Conservation (phyloP, 2,113 vertebrate genomes). For the Asarcornis scutulata region DNA sequence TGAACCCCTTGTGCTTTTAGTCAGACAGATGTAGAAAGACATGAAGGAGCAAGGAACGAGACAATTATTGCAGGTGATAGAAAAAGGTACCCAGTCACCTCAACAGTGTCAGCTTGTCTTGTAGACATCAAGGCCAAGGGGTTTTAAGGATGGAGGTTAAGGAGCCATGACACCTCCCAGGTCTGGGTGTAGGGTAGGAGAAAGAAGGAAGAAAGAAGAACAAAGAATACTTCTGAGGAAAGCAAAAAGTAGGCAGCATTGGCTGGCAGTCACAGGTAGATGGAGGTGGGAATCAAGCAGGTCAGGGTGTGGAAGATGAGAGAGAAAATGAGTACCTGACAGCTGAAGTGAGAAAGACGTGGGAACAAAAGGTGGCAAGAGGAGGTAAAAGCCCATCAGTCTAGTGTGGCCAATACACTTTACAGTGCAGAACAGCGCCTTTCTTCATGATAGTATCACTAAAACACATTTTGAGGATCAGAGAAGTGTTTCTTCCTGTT, state of each 20-base stretch:
- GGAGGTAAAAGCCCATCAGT: not conserved
- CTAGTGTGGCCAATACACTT: not conserved
- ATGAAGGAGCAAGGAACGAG: not conserved
- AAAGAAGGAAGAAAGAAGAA: not conserved
- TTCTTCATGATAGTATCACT: not conserved
- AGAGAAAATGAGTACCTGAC: not conserved
- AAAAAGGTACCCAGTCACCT: not conserved
- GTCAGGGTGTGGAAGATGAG: not conserved
- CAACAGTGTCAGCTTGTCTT: not conserved
- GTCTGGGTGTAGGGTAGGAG: accelerated
- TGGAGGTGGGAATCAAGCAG: not conserved
- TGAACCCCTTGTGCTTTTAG: not conserved
- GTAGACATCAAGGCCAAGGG: not conserved
- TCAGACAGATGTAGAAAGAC: not conserved
- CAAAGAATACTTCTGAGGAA: not conserved
- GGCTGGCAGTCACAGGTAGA: not conserved
- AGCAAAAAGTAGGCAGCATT: not conserved
- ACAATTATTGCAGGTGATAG: not conserved
- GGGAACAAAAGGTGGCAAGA: not conserved
- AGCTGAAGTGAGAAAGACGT: not conserved
- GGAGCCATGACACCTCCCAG: not conserved
- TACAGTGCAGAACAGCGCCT: not conserved
- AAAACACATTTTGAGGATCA: not conserved
- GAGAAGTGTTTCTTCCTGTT: not conserved
- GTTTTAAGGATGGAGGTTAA: not conserved